These are phyloP conservation scores for Rhinella marina DNA, from an alignment of 2,797 vertebrate genomes.

Conservation along the genomic window DNA sequence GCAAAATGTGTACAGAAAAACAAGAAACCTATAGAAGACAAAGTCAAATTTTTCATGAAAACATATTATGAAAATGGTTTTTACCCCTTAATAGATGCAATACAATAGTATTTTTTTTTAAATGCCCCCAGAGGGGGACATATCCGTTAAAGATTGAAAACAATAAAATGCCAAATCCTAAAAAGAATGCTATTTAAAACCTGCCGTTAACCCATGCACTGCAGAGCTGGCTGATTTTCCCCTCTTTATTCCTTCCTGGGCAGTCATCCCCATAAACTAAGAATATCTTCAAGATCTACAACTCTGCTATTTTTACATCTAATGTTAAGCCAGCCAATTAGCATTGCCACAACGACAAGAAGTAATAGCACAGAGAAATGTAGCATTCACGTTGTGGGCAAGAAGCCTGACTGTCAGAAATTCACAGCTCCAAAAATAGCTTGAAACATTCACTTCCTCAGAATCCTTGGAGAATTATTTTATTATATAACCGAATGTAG, in stretches of 20 bases:
- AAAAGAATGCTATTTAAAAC: not conserved
- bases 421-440: not conserved
- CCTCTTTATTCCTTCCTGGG: not conserved
- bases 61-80: too few relatives aligned
- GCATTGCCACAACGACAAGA: slow-evolving; percentile 8
- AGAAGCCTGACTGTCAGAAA: slow-evolving; percentile 3
- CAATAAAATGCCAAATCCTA: not conserved
- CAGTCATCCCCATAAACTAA: not conserved
- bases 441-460: not conserved
- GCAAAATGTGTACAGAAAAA: too few relatives aligned
- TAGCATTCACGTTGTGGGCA: not conserved
- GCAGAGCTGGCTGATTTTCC: not conserved
- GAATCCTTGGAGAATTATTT: not conserved
- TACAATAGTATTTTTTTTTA: too few relatives aligned
- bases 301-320: slow-evolving; percentile 16
- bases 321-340: slow-evolving; percentile 25
- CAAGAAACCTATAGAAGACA: too few relatives aligned
- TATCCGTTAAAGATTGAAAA: not conserved
- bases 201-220: not conserved
- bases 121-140: not conserved
- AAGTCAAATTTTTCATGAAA: too few relatives aligned
- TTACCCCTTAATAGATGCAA: too few relatives aligned
- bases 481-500: slow-evolving; percentile 1
- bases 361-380: not conserved
- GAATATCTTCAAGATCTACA: slow-evolving; percentile 13